These are phyloP conservation scores for Lemur catta DNA, from an alignment of 2,797 vertebrate species.

Conservation along the genomic window DNA sequence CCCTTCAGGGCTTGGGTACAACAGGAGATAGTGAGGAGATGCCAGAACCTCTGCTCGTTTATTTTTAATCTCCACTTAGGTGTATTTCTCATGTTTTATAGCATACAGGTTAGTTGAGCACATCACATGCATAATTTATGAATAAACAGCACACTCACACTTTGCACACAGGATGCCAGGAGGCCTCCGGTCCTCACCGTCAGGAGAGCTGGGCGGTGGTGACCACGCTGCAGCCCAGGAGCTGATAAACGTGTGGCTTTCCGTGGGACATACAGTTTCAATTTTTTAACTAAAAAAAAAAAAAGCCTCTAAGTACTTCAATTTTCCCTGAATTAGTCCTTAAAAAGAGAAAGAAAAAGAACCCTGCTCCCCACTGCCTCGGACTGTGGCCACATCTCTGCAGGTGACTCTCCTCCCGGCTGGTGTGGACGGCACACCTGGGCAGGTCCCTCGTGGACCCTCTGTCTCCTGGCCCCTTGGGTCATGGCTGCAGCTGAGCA, in stretches of 20 bases:
- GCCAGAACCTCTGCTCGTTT: fast-evolving
- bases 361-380: fast-evolving
- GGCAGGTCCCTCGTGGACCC: fast-evolving
- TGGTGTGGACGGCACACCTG: neutral
- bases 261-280: neutral
- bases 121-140: fast-evolving
- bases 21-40: no score
- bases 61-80: no score
- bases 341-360: neutral
- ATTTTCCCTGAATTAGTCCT: neutral
- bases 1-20: neutral
- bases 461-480: neutral
- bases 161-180: no score
- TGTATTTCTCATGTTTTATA: fast-evolving
- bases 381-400: fast-evolving
- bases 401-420: no score
- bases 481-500: fast-evolving
- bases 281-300: neutral
- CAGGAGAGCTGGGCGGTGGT: neutral
- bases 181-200: no score
- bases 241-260: no score
- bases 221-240: neutral
- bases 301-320: neutral
- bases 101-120: no score
- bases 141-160: fast-evolving